These are phyloP conservation scores for Rhyacichthys aspro DNA, from an alignment of 2,797 vertebrate genomes.

Conservation along the genomic window DNA sequence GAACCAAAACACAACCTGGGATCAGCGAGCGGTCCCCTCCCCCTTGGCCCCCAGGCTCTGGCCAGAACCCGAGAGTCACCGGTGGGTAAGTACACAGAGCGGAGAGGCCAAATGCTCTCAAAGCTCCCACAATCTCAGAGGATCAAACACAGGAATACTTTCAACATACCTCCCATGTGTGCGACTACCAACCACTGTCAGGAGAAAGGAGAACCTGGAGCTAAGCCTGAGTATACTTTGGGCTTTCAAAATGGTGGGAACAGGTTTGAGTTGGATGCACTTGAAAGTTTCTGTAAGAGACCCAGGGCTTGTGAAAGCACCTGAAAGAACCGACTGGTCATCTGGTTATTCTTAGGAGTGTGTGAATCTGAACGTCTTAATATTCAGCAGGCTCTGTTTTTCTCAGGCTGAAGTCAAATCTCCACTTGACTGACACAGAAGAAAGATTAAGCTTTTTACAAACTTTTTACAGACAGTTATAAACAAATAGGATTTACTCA, in stretches of 20 bases:
- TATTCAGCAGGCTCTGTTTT: slow-evolving; percentile 31
- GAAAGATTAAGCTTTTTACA: no score
- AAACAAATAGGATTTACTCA: no score
- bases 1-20: slow-evolving; percentile 69
- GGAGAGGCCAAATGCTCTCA: slow-evolving; percentile 32
- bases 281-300: slow-evolving; percentile 55
- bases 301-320: slow-evolving; percentile 36
- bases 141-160: slow-evolving; percentile 56
- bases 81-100: slow-evolving; percentile 39
- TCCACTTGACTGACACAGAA: not conserved
- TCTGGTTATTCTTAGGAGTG: slow-evolving; percentile 39
- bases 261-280: slow-evolving; percentile 57
- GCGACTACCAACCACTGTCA: slow-evolving; percentile 26
- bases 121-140: slow-evolving; percentile 25
- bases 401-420: slow-evolving; percentile 26
- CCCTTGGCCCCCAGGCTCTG: slow-evolving; percentile 23
- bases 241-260: slow-evolving; percentile 46
- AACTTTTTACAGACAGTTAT: no score
- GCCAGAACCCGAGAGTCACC: slow-evolving; percentile 30
- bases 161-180: slow-evolving; percentile 46
- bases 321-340: slow-evolving; percentile 33
- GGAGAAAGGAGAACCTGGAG: slow-evolving; percentile 43
- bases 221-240: slow-evolving; percentile 48
- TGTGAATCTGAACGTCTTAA: slow-evolving; percentile 39
- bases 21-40: slow-evolving; percentile 43